Base-by-base conservation (phyloP, 2,888 invertebrate species). In the Trichopoda pennipes region DNA sequence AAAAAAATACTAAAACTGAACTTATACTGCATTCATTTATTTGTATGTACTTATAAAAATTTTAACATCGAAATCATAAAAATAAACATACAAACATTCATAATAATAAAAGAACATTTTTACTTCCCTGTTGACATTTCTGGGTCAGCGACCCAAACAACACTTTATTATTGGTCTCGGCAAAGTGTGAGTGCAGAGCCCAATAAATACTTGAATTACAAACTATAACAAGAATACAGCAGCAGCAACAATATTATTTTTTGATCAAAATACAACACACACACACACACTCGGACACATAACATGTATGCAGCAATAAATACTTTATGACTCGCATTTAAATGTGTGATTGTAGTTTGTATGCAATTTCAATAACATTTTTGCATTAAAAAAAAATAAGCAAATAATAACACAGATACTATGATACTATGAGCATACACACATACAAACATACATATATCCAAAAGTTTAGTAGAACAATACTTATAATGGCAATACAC, bases 61-160 rank as follows among this genome's bases (percentile, higher is more conserved):
- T 51, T 49, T 51, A 49, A 38, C 49, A 49, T 64, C 55, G 55
- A 80, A 80, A 66, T 63, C 80, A 73, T 73, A 73, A 42, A 81
- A 64, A 72, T n/a, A 72, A 58, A 58, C 55, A 61, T 49, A 72
- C 58, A 47, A 49, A 79, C 66, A 75, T 75, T 80, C 44, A 70
- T 74, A 78, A 81, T 74, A 81, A 81, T 78, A 69, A 83, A 72
- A 75, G 72, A 80, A 83, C 80, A 84, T 84, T 84, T 85, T 85
- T 79, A 88, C 87, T 90, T 90, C 87, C 88, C 87, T 87, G 85
- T 88, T 89, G 90, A 89, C 89, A 89, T 89, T 89, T 89, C 89
- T 89, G 89, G 89, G 89, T 90, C 89, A 89, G 88, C 88, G 89
- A 89, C 89, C 89, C 89, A 89, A 89, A 87, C 84, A 82, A 82